phyloP scores from a whole-genome alignment of 2,888 invertebrate species.

The Eurois occulta region DNA sequence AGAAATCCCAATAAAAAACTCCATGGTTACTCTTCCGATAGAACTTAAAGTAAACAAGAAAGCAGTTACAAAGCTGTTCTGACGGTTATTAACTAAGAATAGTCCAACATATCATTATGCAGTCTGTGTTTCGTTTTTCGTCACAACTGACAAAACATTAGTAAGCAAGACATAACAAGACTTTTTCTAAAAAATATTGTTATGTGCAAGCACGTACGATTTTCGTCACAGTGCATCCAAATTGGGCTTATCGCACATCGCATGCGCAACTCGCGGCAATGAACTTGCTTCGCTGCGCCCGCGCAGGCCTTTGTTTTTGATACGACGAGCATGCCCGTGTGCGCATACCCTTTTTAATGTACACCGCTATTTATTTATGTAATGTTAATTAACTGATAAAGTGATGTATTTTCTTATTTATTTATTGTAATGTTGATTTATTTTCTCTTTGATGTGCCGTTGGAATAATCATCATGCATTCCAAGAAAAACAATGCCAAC shows the following conservation, averaged over 20 bases:
- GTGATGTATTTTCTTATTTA: constrained; percentile 54
- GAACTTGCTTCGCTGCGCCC: constrained; percentile 75
- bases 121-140: constrained; percentile 23
- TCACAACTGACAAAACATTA: constrained; percentile 47
- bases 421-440: constrained; percentile 48
- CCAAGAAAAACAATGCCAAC: background rate
- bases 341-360: constrained; percentile 65
- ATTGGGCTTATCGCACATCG: constrained; percentile 79
- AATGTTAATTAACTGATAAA: constrained; percentile 60
- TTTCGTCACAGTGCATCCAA: constrained; percentile 73
- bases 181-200: constrained; percentile 42
- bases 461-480: background rate
- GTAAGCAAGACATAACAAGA: constrained; percentile 27
- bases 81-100: constrained; percentile 20
- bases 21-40: background rate
- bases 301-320: constrained; percentile 58
- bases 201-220: constrained; percentile 62
- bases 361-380: constrained; percentile 52
- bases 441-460: constrained; percentile 40
- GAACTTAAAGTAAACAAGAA: constrained; percentile 16
- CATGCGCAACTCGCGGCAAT: constrained; percentile 78
- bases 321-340: constrained; percentile 56
- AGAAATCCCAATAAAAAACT: background rate
- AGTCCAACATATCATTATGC: constrained; percentile 24
- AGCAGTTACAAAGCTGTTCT: constrained; percentile 1